A percentile compares a stretch with the other conserved stretches of the same genome.
These are phyloP conservation scores for Phylloscopus trochiloides DNA, from an alignment of 2,113 vertebrate genomes.

Conservation along the genomic window DNA sequence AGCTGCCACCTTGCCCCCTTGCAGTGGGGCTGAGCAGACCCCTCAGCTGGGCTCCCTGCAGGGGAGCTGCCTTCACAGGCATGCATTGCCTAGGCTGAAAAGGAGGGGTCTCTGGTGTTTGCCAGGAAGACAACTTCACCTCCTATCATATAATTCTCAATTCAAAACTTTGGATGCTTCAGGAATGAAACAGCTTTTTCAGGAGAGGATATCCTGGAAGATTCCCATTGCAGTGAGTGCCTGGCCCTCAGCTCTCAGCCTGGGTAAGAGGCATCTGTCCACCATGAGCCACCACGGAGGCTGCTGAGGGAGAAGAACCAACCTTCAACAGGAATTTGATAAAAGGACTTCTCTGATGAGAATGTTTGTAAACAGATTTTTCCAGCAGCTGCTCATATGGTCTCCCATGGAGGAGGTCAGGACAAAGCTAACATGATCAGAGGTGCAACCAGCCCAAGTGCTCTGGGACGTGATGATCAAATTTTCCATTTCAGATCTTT, in stretches of 20 bases:
- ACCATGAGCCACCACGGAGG: not conserved
- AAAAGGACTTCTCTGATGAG: not conserved
- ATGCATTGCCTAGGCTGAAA: not conserved
- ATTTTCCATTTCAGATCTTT: not conserved
- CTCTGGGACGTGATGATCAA: not conserved
- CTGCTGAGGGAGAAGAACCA: not conserved
- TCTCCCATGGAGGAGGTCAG: not conserved
- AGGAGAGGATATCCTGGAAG: not conserved
- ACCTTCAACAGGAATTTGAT: not conserved
- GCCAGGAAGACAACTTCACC: not conserved
- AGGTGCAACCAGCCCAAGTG: not conserved
- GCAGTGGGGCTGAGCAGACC: not conserved
- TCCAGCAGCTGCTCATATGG: not conserved
- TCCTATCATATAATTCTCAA: not conserved
- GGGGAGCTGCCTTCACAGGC: not conserved
- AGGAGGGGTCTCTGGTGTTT: not conserved
- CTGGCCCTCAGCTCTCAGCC: not conserved
- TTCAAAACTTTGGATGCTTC: not conserved
- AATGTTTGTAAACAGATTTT: not conserved
- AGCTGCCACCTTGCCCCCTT: not conserved
- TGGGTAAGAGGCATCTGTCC: not conserved
- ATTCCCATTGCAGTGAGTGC: accelerated
- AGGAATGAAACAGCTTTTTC: not conserved
- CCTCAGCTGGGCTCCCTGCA: accelerated
- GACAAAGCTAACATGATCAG: not conserved